These are phyloP conservation scores for Saccopteryx leptura DNA, from an alignment of 2,113 vertebrate genomes.

Conservation along the genomic window DNA sequence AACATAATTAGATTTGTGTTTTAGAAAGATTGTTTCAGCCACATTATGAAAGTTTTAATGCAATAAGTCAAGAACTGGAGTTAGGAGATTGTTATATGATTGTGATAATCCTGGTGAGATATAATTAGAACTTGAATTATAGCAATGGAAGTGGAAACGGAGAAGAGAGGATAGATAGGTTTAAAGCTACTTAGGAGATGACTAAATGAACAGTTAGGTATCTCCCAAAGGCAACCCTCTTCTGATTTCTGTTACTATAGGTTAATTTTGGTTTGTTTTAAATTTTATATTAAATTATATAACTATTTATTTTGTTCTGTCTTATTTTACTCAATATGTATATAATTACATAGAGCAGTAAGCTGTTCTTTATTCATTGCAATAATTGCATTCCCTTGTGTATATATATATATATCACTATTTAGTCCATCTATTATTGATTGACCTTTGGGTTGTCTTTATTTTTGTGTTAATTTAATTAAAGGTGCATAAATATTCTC, in stretches of 20 bases:
- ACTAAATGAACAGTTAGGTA: neutral
- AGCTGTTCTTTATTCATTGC: constrained; percentile 1
- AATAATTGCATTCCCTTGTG: neutral
- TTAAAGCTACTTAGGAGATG: neutral
- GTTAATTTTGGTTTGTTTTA: neutral
- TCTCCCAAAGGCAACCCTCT: neutral
- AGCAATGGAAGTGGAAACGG: neutral
- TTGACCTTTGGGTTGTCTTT: neutral
- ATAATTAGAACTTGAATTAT: constrained; percentile 52
- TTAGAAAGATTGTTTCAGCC: constrained; percentile 11
- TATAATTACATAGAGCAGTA: neutral
- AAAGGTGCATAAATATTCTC: neutral
- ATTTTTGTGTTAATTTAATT: constrained; percentile 49
- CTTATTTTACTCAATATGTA: constrained; percentile 22
- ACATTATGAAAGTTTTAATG: constrained; percentile 4
- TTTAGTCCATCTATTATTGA: constrained; percentile 3
- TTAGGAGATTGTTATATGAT: neutral
- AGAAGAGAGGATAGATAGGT: neutral
- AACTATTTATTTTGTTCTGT: neutral
- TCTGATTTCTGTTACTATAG: constrained; percentile 25
- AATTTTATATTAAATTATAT: constrained; percentile 49
- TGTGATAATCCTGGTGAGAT: neutral
- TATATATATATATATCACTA: neutral
- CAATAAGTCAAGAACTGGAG: neutral
- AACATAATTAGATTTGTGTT: constrained; percentile 1